Evolutionary conservation across 2,113 vertebrate species (phyloP).

Genomic region (Nanger granti): DNA sequence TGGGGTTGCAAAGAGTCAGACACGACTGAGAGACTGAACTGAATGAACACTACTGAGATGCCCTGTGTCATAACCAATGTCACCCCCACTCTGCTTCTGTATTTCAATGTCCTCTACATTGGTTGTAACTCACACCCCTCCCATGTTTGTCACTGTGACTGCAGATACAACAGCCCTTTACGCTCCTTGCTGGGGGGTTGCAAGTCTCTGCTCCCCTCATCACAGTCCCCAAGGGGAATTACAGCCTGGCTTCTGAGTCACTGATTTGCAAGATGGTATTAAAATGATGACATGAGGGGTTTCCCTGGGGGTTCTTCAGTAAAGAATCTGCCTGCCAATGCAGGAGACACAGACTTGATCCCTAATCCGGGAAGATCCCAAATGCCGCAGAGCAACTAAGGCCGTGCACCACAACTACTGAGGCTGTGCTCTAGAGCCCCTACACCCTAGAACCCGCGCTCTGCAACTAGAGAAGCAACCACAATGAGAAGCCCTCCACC

Average conservation of each 20-base stretch:
- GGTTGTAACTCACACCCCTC: not conserved
- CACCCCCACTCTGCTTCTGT: not conserved
- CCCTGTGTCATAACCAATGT: not conserved
- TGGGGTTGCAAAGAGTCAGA: not conserved
- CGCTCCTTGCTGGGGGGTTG: too few relatives aligned
- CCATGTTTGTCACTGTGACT: not conserved
- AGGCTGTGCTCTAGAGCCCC: not conserved
- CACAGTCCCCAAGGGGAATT: not conserved
- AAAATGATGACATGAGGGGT: not conserved
- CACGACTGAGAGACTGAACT: not conserved
- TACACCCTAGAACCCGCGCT: not conserved
- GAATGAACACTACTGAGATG: rapidly evolving
- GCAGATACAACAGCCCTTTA: not conserved
- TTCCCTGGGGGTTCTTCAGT: rapidly evolving
- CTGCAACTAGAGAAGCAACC: not conserved
- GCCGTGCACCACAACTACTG: rapidly evolving
- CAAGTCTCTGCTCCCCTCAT: not conserved
- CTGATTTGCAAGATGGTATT: not conserved
- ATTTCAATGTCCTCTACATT: not conserved
- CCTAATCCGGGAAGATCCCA: not conserved
- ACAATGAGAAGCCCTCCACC: not conserved
- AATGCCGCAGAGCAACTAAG: rapidly evolving
- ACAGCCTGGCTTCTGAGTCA: not conserved
- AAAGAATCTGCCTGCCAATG: not conserved
- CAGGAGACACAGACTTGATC: not conserved